Evolutionary conservation across 2,113 vertebrate species (phyloP).

Genomic region (Taxidea taxus): DNA sequence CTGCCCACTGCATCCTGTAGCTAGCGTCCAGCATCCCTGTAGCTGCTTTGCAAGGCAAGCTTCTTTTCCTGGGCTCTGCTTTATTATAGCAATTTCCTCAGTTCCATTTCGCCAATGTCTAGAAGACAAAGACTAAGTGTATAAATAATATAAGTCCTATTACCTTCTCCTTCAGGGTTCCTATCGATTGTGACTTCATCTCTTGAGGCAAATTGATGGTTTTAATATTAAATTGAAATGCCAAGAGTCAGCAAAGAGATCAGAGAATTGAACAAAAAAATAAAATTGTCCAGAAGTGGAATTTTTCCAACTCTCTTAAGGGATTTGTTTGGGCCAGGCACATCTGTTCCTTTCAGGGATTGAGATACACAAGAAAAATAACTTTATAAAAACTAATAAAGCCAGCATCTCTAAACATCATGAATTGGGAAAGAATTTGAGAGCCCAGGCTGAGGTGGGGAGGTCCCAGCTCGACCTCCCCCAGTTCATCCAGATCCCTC

Average conservation of each 20-base stretch:
- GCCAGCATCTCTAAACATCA: not conserved
- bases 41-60: not conserved
- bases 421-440: not conserved
- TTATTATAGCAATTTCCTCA: not conserved
- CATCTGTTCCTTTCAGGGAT: not conserved
- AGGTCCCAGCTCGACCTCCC: not conserved
- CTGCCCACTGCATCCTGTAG: not conserved
- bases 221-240: conserved; percentile 59
- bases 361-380: conserved; percentile 1
- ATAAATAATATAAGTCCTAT: conserved; percentile 24
- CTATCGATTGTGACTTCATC: conserved; percentile 53
- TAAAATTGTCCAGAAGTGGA: conserved; percentile 6
- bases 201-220: conserved; percentile 57
- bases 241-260: conserved; percentile 38
- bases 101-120: not conserved
- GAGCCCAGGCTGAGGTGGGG: not conserved
- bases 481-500: not conserved
- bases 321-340: not conserved
- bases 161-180: conserved; percentile 16
- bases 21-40: not conserved
- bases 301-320: not conserved
- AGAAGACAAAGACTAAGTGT: not conserved
- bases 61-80: not conserved
- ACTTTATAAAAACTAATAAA: not conserved
- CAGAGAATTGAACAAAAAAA: not conserved